These are phyloP conservation scores for Drosophila sulfurigaster DNA, from an alignment of 1,140 invertebrate genomes.

Conservation along the genomic window DNA sequence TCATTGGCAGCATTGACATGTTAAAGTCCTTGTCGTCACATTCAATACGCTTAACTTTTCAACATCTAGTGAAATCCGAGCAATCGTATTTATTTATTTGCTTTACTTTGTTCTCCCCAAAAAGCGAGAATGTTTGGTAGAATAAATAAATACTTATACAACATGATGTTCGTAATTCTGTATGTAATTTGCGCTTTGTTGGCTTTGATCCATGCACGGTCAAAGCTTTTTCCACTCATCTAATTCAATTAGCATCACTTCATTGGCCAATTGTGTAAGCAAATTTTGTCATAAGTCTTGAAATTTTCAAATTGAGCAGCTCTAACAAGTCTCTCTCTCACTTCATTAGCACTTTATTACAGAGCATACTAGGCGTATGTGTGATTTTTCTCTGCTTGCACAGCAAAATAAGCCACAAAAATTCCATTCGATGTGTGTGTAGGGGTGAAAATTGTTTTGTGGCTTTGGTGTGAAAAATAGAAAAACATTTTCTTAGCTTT, in stretches of 20 bases:
- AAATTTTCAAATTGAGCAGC: slow-evolving; percentile 16
- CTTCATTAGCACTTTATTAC: slow-evolving; percentile 44
- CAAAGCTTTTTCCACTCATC: neutral
- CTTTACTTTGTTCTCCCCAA: slow-evolving; percentile 3
- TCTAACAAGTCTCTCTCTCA: slow-evolving; percentile 1
- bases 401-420: slow-evolving; percentile 29
- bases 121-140: neutral
- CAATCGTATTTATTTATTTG: slow-evolving; percentile 24
- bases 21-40: neutral
- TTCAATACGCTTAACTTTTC: slow-evolving; percentile 32
- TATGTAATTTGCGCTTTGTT: slow-evolving; percentile 16
- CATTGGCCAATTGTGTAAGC: slow-evolving; percentile 46
- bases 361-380: slow-evolving; percentile 21
- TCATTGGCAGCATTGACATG: slow-evolving; percentile 5
- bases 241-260: slow-evolving; percentile 65
- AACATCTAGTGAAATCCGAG: slow-evolving; percentile 21
- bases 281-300: slow-evolving; percentile 26
- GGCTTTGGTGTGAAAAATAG: slow-evolving; percentile 65
- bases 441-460: slow-evolving; percentile 42
- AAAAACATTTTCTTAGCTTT: slow-evolving; percentile 40
- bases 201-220: slow-evolving; percentile 37
- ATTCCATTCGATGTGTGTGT: neutral
- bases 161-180: neutral
- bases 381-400: slow-evolving; percentile 24
- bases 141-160: neutral